These are phyloP conservation scores for Mycetomoellerius zeteki DNA, from an alignment of 1,140 invertebrate genomes.

Conservation along the genomic window DNA sequence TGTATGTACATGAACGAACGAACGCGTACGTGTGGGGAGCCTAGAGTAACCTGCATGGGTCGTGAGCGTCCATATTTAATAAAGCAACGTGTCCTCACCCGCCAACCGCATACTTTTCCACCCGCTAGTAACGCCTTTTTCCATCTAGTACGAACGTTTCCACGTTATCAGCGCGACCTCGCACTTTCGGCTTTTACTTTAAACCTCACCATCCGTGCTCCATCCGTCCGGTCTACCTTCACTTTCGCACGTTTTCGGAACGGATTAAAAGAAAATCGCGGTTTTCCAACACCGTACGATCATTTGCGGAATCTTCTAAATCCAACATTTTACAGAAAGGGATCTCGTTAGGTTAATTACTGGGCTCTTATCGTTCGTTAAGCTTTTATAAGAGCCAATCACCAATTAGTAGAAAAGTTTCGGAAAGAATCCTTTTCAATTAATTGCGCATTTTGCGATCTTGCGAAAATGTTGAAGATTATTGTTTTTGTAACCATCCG, in stretches of 20 bases:
- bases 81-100: conserved; percentile 69
- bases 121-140: conserved; percentile 20
- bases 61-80: conserved; percentile 72
- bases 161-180: conserved; percentile 34
- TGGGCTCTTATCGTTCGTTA: conserved; percentile 1
- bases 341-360: conserved; percentile 40
- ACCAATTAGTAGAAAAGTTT: conserved; percentile 17
- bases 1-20: background rate
- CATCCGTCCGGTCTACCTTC: conserved; percentile 50
- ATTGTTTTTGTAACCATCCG: background rate
- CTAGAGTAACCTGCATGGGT: conserved; percentile 6
- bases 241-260: conserved; percentile 30
- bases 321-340: background rate
- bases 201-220: conserved; percentile 53
- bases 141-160: conserved; percentile 30
- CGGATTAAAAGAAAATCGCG: conserved; percentile 48
- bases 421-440: background rate
- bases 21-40: background rate
- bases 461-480: background rate
- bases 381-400: background rate
- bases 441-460: background rate
- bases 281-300: background rate
- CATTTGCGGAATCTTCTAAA: conserved; percentile 3
- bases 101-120: conserved; percentile 63
- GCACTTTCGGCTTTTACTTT: conserved; percentile 68